A percentile compares a stretch with the other conserved stretches of the same genome.
These are phyloP conservation scores for Apus apus DNA, from an alignment of 2,113 vertebrate species.

Conservation along the genomic window DNA sequence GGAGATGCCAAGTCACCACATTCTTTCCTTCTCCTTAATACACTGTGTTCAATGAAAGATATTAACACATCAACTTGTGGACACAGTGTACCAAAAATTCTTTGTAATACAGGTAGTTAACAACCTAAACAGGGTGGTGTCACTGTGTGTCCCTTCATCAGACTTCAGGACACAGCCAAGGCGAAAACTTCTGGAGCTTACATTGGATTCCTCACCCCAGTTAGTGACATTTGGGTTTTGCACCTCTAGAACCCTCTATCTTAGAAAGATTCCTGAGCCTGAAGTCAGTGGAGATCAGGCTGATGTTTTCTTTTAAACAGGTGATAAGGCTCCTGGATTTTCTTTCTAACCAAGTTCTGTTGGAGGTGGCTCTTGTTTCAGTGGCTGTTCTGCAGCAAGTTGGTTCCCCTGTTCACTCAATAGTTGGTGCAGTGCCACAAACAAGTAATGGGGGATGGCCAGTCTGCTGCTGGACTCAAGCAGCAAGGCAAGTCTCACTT, in stretches of 20 bases:
- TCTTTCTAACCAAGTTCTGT: not conserved
- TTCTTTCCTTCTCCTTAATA: not conserved
- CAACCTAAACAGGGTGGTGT: not conserved
- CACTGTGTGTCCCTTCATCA: not conserved
- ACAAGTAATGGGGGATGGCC: not conserved
- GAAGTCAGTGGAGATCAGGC: not conserved
- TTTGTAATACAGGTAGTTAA: not conserved
- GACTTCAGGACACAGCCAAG: not conserved
- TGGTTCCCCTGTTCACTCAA: not conserved
- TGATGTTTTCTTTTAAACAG: not conserved
- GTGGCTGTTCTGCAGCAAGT: not conserved
- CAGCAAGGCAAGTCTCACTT: not conserved
- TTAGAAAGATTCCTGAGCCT: not conserved
- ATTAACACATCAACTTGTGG: not conserved
- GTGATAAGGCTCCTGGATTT: not conserved
- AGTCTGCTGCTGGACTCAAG: not conserved
- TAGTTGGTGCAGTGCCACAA: not conserved
- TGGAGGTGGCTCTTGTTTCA: not conserved
- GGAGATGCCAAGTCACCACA: accelerated
- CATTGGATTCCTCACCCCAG: not conserved
- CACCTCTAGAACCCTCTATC: not conserved
- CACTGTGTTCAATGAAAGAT: not conserved
- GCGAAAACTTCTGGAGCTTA: not conserved
- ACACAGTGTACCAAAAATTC: not conserved
- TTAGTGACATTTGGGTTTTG: not conserved